phyloP scores from a whole-genome alignment of 1,140 invertebrate genomes.

The Propsilocerus akamusi region DNA sequence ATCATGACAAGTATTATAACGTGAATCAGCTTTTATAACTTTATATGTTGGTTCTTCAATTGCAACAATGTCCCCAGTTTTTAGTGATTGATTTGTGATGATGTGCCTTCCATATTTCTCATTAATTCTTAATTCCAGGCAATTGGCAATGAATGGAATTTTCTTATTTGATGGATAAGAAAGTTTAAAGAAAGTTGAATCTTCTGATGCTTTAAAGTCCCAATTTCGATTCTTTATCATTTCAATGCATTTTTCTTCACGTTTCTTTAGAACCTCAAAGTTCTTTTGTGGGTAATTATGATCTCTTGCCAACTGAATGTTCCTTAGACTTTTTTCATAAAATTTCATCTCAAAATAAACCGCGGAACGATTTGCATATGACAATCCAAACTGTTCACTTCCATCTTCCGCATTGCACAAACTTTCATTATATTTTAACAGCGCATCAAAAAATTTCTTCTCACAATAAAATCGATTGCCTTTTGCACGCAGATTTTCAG shows the following conservation, averaged over 20 bases:
- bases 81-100: background rate
- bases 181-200: background rate
- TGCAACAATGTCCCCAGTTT: background rate
- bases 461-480: background rate
- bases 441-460: background rate
- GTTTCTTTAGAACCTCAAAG: background rate
- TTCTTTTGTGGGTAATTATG: conserved; percentile 1
- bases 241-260: background rate
- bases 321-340: background rate
- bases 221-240: background rate
- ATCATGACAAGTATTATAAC: background rate
- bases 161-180: background rate
- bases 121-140: background rate
- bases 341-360: conserved; percentile 2
- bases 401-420: background rate
- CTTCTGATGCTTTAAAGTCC: background rate
- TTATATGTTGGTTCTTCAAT: background rate
- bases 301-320: conserved; percentile 4
- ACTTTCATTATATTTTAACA: conserved; percentile 4
- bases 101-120: conserved; percentile 1
- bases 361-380: conserved; percentile 5
- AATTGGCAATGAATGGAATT: background rate
- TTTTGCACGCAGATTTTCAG: too few relatives aligned
- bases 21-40: background rate
- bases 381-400: background rate